Conservation (phyloP, 2,888 invertebrate genomes). For the Melikaiella ostensackeni region DNA sequence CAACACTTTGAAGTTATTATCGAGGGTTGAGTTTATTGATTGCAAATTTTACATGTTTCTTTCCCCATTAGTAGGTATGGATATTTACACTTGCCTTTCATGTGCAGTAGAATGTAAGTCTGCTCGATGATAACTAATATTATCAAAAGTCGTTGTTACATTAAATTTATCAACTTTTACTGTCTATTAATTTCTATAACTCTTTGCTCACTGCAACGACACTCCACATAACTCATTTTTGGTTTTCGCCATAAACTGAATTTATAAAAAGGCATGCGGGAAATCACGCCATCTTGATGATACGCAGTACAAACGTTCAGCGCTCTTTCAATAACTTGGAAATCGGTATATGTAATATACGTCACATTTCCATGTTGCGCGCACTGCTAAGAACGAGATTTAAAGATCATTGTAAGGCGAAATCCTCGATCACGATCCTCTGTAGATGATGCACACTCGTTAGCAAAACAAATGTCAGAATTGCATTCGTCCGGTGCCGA, state of each 20-base stretch:
- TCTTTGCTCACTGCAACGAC: conserved; percentile 13
- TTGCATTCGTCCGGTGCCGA: conserved; percentile 35
- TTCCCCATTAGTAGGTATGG: conserved; percentile 4
- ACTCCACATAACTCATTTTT: conserved; percentile 6
- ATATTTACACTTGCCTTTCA: conserved; percentile 21
- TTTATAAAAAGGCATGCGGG: background rate
- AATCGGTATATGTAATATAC: background rate
- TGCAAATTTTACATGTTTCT: conserved; percentile 33
- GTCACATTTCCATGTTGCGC: conserved; percentile 1
- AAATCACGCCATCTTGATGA: conserved; percentile 1
- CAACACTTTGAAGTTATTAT: conserved; percentile 44
- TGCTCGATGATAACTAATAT: conserved; percentile 9
- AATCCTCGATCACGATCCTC: conserved; percentile 18
- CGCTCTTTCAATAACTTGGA: background rate
- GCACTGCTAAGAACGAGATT: background rate
- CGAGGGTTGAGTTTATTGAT: conserved; percentile 13
- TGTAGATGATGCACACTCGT: conserved; percentile 23
- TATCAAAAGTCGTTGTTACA: background rate
- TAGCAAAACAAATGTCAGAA: conserved; percentile 33
- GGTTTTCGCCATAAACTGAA: background rate
- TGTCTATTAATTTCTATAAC: conserved; percentile 16
- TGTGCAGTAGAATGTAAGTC: conserved; percentile 26
- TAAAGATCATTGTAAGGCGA: background rate
- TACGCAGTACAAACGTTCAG: conserved; percentile 11
- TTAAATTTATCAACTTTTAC: conserved; percentile 3